Evolutionary conservation across 2,888 invertebrate species (phyloP), one percentile per base, ranked within the genome.

Genomic region (Apodemia zela): DNA sequence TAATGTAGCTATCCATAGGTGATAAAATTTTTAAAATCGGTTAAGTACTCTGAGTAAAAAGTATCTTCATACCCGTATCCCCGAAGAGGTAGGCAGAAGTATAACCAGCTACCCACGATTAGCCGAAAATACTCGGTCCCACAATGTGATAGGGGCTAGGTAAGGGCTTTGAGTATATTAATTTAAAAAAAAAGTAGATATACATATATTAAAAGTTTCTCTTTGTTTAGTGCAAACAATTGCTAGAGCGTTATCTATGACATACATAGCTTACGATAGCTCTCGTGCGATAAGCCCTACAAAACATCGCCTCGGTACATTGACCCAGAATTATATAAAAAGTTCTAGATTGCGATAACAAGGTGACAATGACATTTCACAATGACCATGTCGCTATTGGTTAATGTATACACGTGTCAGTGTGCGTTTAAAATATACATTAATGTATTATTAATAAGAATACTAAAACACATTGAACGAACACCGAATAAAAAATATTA

Each of bases 241-340:
- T 21, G 62, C 11, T 35, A 35, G 11, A 35, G 81, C 78, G 81
- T 69, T 89, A 88, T 90, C 89, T 80, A 81, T 89, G 89, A 85
- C 90, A 89, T 78, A 90, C 85, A 87, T 89, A 89, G 80, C 80
- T 70, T 72, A 75, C 77, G 89, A 87, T 87, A 88, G 77, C 78
- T 73, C 72, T 72, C 73, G 72, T 57, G 72, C 79, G 90, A 91
- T 91, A 91, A 89, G 81, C 78, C 76, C 80, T 84, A 89, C 89
- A 88, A 84, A 87, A 89, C 88, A 88, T 79, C 84, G 81, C 73
- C 76, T 82, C 86, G 87, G 89, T 89, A 87, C 90, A 87, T 81
- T 89, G 91, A 90, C 91, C 91, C 89, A 91, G 81, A 88, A 87
- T 90, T 89, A 89, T 89, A 89, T 88, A 89, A 90, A 91, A 88